Base-by-base conservation (phyloP, 2,797 vertebrate genomes). In the Lacerta agilis region DNA sequence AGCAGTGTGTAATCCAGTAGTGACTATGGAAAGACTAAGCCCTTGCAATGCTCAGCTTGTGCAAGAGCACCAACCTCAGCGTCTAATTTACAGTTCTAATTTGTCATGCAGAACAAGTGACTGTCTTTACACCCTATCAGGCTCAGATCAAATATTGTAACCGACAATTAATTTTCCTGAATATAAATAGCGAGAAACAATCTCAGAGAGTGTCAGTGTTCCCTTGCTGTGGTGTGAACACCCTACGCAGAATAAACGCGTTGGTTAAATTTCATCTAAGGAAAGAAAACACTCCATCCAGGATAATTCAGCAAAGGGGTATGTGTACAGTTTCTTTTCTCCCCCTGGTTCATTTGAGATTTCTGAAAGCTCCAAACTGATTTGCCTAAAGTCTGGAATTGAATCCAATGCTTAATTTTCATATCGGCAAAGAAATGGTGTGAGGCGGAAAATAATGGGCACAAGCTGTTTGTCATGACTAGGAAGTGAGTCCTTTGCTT, bases 61-160 rank as follows among this genome's bases (percentile, higher is more conserved):
- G 87, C 45, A 88, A 78, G 33, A 17, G 27, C 49, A 73, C 36
- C 49, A 27, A 23, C 3, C 55, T 55, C 67, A 38, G 29, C 38
- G 13, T 80, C 83, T 80, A 85, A 80, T 85, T 88, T 64, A 80
- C n/a, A n/a, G n/a, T n/a, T n/a, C n/a, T 67, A 25, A 13, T 81
- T 85, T 79, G 77, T 80, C 87, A 85, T 75, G 41, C 55, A 66
- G 20, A 55, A 49, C 76, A 73, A 84, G 73, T 88, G 55, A 85
- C 49, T 66, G 75, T 73, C 80, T 55, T 79, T 25, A 38, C 17
- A 4, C 5, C 45, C 64, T 79, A 84, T 73, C 87, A 38, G 58
- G n/a, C 38, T 38, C 67, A 75, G 83, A 81, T 85, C 82, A 80
- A 85, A 75, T 80, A 38, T 38, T 66, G 69, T 6, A 88, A 88